Base-by-base conservation (phyloP, 1,140 invertebrate genomes). In the Penaeus chinensis region DNA sequence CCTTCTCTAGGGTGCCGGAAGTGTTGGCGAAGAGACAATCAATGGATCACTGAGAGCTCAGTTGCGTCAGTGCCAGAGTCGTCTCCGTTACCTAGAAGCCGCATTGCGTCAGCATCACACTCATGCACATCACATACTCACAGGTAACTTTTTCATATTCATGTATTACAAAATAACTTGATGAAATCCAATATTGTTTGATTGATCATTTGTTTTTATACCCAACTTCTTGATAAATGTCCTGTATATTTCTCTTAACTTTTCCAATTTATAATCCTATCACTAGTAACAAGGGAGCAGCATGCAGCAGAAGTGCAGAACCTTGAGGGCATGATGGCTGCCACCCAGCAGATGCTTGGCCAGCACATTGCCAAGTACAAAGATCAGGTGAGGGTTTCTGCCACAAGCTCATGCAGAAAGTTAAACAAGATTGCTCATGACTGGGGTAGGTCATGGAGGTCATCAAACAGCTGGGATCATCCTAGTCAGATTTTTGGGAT, bases 281-380 rank as follows among this genome's bases (percentile, higher is more conserved):
- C 47, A 54, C 47, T 63, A 87, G 85, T 87, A 20, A 87, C 85
- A 74, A 60, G 85, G 24, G 78, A 78, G 42, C 85, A 87, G 65
- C 85, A 87, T 82, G 85, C 85, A 61, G 85, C 85, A 27, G 85
- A 87, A 71, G 85, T 87, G 37, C 85, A 87, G 54, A 87, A 87
- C 32, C 27, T 87, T 20, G 85, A 87, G 78, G 81, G 85, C 27
- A 87, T 87, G 85, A 76, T 87, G 79, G 79, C 79, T 63, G 85
- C 85, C 22, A 87, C 85, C n/a, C 85, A 87, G 66, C 85, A 87
- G 27, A 87, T 87, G 85, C 85, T 87, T 63, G 85, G 79, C 54
- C 85, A 87, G 62, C 85, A 87, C 61, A 87, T 87, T n/a, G 85
- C 85, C 16, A 87, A 87, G 47, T 87, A 87, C 78, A 87, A 87